Evolutionary conservation across 2,113 vertebrate species (phyloP).

Genomic region (Octodon degus): DNA sequence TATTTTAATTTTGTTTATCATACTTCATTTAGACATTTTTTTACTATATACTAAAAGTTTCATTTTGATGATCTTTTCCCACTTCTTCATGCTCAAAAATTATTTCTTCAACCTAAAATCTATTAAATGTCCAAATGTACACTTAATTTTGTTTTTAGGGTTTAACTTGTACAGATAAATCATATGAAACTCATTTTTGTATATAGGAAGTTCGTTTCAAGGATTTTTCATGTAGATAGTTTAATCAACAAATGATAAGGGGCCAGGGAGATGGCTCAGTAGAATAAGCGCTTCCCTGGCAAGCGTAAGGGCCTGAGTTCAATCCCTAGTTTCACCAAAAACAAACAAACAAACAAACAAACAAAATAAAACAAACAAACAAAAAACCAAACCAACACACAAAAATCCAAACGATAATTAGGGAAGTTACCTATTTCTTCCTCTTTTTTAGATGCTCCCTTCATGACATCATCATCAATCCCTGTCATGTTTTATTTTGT

Average conservation of each 20-base stretch:
- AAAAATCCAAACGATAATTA: not conserved
- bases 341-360: no score
- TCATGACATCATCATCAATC: not conserved
- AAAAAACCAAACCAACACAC: no score
- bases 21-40: not conserved
- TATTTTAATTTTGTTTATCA: not conserved
- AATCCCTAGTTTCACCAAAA: no score
- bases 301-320: no score
- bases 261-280: no score
- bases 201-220: not conserved
- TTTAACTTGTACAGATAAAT: not conserved
- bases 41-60: slow-evolving; percentile 3
- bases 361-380: no score
- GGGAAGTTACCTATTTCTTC: not conserved
- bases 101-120: slow-evolving; percentile 30
- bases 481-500: not conserved
- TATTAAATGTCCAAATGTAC: slow-evolving; percentile 2
- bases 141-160: slow-evolving; percentile 30
- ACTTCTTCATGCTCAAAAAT: slow-evolving; percentile 38
- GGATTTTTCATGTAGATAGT: not conserved
- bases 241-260: not conserved
- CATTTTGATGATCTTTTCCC: not conserved
- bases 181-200: not conserved
- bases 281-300: no score
- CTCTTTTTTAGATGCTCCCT: not conserved